A percentile compares a stretch with the other conserved stretches of the same genome.
Evolutionary conservation across 2,888 invertebrate genomes (phyloP).

Genomic region (Tetragnatha montana): DNA sequence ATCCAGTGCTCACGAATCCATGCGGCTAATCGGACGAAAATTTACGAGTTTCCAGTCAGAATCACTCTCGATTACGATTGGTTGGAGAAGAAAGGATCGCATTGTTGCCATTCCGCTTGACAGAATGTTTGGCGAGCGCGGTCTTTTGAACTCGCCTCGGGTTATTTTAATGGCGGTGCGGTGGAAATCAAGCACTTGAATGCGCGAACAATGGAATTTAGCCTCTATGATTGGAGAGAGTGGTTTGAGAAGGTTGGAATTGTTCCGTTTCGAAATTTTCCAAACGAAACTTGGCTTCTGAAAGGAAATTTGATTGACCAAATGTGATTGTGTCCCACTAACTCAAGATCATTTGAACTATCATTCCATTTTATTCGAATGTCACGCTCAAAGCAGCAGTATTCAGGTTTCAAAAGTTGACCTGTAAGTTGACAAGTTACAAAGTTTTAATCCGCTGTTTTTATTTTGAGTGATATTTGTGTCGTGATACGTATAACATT

Average conservation of each 20-base stretch:
- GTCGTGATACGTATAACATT: too few species aligned
- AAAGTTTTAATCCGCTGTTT: too few species aligned
- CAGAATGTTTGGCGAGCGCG: conserved; percentile 10
- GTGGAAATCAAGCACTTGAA: conserved; percentile 27
- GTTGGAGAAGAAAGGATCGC: not conserved
- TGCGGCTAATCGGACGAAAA: conserved; percentile 27
- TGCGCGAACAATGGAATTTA: conserved; percentile 24
- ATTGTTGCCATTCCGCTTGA: conserved; percentile 36
- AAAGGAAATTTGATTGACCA: conserved; percentile 2
- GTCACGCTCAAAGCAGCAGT: not conserved
- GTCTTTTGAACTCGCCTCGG: conserved; percentile 32
- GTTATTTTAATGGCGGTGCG: conserved; percentile 10
- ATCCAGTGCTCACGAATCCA: conserved; percentile 30
- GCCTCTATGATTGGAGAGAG: conserved; percentile 12
- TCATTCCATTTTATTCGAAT: conserved; percentile 19
- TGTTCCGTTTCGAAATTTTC: conserved; percentile 37
- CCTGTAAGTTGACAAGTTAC: too few species aligned
- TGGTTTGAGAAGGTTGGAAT: conserved; percentile 17
- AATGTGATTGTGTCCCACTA: conserved; percentile 27
- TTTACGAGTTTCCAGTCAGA: conserved; percentile 30
- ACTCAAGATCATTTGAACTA: conserved; percentile 13
- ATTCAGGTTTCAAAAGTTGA: too few species aligned
- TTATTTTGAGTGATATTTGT: too few species aligned
- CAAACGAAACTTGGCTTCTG: conserved; percentile 21
- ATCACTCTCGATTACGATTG: not conserved